phyloP scores from a whole-genome alignment of 2,113 vertebrate species.

The Ciconia boyciana region DNA sequence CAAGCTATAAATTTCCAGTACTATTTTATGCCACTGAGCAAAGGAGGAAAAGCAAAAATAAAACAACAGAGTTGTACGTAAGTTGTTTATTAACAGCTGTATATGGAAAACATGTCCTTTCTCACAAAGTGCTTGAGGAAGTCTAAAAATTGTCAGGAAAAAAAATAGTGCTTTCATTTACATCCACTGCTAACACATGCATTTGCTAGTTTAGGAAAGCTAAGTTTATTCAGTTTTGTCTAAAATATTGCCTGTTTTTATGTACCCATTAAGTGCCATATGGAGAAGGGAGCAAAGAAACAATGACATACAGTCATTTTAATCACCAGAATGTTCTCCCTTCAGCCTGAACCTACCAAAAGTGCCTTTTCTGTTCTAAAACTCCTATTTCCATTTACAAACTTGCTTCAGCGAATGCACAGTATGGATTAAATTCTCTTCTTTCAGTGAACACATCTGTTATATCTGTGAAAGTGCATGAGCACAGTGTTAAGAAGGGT shows the following conservation, averaged over 20 bases:
- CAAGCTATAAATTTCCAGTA: neutral
- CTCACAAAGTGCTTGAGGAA: neutral
- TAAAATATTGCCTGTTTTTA: neutral
- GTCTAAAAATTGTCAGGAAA: neutral
- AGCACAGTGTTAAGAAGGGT: neutral
- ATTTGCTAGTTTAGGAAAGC: neutral
- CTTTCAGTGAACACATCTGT: neutral
- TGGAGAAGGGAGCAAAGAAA: neutral
- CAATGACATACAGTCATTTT: neutral
- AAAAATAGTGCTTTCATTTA: neutral
- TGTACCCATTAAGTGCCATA: neutral
- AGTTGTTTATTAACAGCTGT: neutral
- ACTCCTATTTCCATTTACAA: neutral
- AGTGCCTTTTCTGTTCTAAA: neutral
- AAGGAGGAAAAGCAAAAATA: neutral
- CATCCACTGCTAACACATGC: neutral
- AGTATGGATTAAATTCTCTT: neutral
- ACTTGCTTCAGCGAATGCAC: neutral
- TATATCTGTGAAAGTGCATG: neutral
- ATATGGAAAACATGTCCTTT: neutral
- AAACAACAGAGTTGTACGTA: neutral
- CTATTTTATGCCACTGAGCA: neutral
- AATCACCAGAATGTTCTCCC: neutral
- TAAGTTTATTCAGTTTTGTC: neutral
- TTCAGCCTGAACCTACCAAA: neutral